These are phyloP conservation scores for Thalassaphorura encarpata DNA, from an alignment of 1,140 invertebrate species.

Conservation along the genomic window DNA sequence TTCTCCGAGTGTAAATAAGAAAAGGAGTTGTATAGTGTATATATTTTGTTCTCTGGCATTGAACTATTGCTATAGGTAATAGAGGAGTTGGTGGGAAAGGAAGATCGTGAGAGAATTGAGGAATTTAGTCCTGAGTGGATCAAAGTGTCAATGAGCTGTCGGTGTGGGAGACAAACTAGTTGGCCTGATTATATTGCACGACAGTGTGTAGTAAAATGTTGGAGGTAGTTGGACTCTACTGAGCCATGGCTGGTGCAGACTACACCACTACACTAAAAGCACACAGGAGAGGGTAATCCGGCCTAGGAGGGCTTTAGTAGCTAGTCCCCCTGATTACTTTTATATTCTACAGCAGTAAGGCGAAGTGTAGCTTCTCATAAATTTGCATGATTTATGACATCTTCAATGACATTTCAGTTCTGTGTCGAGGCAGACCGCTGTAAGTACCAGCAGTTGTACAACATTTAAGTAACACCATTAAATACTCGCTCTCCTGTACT, in stretches of 20 bases:
- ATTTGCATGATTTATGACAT: slow-evolving; percentile 34
- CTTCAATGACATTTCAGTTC: too few relatives aligned
- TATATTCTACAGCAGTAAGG: slow-evolving; percentile 14
- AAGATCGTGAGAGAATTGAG: not conserved
- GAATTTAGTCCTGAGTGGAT: slow-evolving; percentile 9
- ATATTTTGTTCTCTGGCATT: too few relatives aligned
- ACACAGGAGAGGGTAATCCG: not conserved
- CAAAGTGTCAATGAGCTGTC: slow-evolving; percentile 9
- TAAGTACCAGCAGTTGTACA: too few relatives aligned
- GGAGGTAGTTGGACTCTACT: too few relatives aligned
- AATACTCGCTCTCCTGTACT: too few relatives aligned
- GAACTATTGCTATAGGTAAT: too few relatives aligned
- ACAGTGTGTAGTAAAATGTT: too few relatives aligned
- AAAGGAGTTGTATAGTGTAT: too few relatives aligned
- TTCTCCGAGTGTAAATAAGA: not conserved
- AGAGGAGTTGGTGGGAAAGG: too few relatives aligned
- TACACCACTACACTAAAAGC: not conserved
- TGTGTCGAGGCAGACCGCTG: too few relatives aligned
- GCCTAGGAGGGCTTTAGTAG: slow-evolving; percentile 22
- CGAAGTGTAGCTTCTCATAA: slow-evolving; percentile 24
- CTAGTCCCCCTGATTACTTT: slow-evolving; percentile 23
- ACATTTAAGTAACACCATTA: too few relatives aligned
- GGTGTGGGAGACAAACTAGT: not conserved
- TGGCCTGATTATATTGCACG: too few relatives aligned
- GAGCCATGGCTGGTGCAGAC: not conserved